Percentiles rank a stretch among this genome's conserved stretches.
phyloP scores from a whole-genome alignment of 2,888 invertebrate genomes.

The Stenotaenia linearis region DNA sequence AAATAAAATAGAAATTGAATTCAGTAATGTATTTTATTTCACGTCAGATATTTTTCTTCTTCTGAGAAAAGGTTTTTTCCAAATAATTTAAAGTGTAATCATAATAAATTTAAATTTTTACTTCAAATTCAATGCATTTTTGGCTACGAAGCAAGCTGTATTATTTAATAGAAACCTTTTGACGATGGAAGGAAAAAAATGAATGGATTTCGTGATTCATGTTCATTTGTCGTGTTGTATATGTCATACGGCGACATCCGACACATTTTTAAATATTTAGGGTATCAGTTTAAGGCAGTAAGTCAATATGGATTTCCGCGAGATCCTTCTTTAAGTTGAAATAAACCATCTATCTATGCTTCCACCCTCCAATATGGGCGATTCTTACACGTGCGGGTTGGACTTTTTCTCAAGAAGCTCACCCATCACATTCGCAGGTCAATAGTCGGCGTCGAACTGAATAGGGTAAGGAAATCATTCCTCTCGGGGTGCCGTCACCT shows the following conservation, averaged over 20 bases:
- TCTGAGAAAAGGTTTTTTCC: too few species aligned
- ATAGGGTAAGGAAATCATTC: not conserved
- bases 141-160: too few species aligned
- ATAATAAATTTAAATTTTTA: too few species aligned
- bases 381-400: not conserved
- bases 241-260: not conserved
- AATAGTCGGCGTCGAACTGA: not conserved
- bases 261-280: too few species aligned
- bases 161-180: not conserved
- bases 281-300: too few species aligned
- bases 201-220: not conserved
- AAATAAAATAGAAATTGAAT: too few species aligned
- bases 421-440: not conserved
- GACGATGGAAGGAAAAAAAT: not conserved
- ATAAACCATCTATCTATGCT: not conserved
- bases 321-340: not conserved
- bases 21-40: too few species aligned
- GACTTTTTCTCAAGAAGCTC: not conserved
- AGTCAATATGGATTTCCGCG: not conserved
- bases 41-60: too few species aligned
- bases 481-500: not conserved
- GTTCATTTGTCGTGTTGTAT: not conserved
- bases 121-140: too few species aligned
- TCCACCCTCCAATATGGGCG: not conserved
- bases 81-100: too few species aligned